Conservation (phyloP, 37 sponge, comb jelly and placozoan species). For the Sycon ciliatum region DNA sequence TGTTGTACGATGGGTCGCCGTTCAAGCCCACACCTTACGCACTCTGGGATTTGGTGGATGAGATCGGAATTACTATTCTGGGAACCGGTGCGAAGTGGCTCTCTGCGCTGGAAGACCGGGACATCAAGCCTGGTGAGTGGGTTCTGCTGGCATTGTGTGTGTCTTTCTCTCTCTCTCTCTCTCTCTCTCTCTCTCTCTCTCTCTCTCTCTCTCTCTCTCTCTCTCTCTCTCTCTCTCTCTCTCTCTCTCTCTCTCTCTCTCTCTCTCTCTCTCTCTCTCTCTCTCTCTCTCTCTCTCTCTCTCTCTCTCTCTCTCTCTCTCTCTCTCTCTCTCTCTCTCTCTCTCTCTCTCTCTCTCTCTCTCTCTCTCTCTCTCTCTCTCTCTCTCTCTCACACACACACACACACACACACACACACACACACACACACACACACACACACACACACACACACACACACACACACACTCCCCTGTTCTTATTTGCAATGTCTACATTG, state of each 20-base stretch:
- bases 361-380: neutral
- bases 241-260: neutral
- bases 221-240: neutral
- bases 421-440: slow-evolving; percentile 5
- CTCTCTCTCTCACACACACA: neutral
- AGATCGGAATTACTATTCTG: slow-evolving; percentile 69
- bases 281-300: no score
- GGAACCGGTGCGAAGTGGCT: slow-evolving; percentile 93
- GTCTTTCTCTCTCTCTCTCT: neutral
- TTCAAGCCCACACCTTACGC: slow-evolving; percentile 64
- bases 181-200: neutral
- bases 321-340: neutral
- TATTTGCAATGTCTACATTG: no score
- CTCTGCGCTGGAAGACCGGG: slow-evolving; percentile 72
- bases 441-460: slow-evolving; percentile 5
- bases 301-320: neutral
- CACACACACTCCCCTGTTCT: neutral
- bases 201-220: neutral
- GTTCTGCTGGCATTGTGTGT: no score
- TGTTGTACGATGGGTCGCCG: slow-evolving; percentile 95
- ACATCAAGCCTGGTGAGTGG: slow-evolving; percentile 44
- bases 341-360: no score
- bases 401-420: slow-evolving; percentile 5
- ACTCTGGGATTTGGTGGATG: slow-evolving; percentile 82
- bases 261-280: no score